Evolutionary conservation across 2,888 invertebrate genomes (phyloP).

Genomic region (Diarsia dahlii): DNA sequence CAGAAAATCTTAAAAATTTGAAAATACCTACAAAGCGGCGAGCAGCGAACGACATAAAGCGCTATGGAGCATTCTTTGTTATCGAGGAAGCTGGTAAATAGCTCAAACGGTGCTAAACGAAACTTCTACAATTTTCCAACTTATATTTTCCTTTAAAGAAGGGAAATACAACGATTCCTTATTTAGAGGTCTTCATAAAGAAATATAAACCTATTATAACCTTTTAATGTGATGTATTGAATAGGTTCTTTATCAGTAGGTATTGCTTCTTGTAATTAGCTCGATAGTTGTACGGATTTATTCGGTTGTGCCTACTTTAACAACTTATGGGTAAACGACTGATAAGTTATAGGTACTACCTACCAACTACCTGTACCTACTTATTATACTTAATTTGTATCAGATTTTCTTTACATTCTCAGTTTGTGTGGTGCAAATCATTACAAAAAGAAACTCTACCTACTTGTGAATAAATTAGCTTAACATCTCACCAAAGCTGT

Average conservation of each 20-base stretch:
- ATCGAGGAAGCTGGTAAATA: slow-evolving; percentile 40
- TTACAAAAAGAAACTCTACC: neutral
- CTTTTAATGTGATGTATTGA: neutral
- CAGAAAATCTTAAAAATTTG: slow-evolving; percentile 52
- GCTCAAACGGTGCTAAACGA: slow-evolving; percentile 32
- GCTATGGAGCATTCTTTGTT: slow-evolving; percentile 55
- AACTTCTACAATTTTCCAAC: slow-evolving; percentile 23
- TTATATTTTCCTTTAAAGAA: slow-evolving; percentile 27
- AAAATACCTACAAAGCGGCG: slow-evolving; percentile 41
- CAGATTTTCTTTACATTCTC: too few relatives aligned
- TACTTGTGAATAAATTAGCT: slow-evolving; percentile 17
- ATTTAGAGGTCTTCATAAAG: slow-evolving; percentile 11
- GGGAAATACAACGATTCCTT: neutral
- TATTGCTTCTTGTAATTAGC: neutral
- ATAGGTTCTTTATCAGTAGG: neutral
- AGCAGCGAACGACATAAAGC: slow-evolving; percentile 4
- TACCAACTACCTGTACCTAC: neutral
- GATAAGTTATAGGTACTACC: neutral
- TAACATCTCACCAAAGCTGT: slow-evolving; percentile 12
- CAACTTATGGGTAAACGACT: neutral
- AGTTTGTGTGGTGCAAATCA: neutral
- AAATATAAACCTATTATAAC: slow-evolving; percentile 5
- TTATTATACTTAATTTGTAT: neutral
- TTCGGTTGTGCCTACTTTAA: neutral
- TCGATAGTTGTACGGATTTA: neutral